phyloP scores from a whole-genome alignment of 2,113 vertebrate genomes.

The Etheostoma spectabile region DNA sequence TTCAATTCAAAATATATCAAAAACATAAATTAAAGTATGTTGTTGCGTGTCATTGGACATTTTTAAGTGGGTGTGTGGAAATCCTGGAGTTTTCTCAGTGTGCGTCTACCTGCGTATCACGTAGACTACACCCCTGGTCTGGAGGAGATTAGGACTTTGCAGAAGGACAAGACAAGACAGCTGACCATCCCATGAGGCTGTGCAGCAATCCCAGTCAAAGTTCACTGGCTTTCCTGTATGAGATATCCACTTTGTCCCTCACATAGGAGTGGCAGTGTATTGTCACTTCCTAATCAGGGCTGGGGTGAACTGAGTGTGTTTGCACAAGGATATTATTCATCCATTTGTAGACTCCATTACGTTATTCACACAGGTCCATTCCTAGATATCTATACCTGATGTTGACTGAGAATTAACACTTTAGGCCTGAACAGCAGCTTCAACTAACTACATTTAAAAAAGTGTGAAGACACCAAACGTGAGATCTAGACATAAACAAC shows the following conservation, averaged over 20 bases:
- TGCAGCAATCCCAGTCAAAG: conserved; percentile 22
- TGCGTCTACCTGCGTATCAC: too few relatives aligned
- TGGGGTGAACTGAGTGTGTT: conserved; percentile 4
- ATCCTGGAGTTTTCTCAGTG: too few relatives aligned
- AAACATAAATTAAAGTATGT: too few relatives aligned
- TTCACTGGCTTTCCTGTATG: conserved; percentile 32
- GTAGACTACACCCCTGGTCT: background rate
- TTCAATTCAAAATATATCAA: too few relatives aligned
- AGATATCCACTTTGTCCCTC: conserved; percentile 28
- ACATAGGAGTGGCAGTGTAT: conserved; percentile 6
- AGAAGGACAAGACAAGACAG: conserved; percentile 21
- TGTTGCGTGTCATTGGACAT: too few relatives aligned
- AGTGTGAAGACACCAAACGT: conserved; percentile 8
- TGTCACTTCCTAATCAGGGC: conserved; percentile 6
- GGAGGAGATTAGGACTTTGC: conserved; percentile 44
- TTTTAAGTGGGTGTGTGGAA: too few relatives aligned
- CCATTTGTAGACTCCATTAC: background rate
- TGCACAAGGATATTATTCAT: background rate
- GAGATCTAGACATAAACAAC: background rate
- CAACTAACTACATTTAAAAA: background rate
- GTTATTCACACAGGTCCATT: background rate
- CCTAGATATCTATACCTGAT: background rate
- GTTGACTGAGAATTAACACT: background rate
- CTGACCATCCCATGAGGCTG: conserved; percentile 61
- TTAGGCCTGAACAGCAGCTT: background rate